Evolutionary conservation across 2,113 vertebrate genomes (phyloP).

Genomic region (Pollimyrus isidori): DNA sequence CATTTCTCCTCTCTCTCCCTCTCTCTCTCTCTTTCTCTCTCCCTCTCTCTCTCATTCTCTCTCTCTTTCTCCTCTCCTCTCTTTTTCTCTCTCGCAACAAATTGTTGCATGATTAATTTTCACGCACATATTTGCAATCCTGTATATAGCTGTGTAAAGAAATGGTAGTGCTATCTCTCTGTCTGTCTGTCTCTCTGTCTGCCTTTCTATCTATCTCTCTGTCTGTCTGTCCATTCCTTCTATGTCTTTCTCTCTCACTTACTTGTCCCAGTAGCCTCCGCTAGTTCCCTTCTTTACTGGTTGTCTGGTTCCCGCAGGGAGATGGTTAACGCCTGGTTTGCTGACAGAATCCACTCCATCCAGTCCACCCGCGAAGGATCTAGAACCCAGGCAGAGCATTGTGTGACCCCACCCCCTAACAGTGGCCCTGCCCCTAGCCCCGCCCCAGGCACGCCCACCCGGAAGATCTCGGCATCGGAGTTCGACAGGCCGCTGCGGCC

Average conservation of each 20-base stretch:
- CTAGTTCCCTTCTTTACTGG: background rate
- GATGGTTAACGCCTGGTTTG: conserved; percentile 98
- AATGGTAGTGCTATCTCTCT: background rate
- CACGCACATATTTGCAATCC: background rate
- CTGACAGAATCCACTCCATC: conserved; percentile 87
- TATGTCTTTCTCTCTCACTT: background rate
- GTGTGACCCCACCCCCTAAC: conserved; percentile 43
- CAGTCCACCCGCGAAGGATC: conserved; percentile 67
- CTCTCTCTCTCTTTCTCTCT: background rate
- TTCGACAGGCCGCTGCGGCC: conserved; percentile 91
- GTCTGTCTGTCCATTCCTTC: background rate
- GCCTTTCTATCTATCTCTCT: background rate
- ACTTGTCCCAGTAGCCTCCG: background rate
- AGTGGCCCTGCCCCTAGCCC: conserved; percentile 52
- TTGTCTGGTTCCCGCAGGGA: conserved; percentile 64
- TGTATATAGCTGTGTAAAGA: background rate
- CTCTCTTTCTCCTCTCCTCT: background rate
- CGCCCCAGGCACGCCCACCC: conserved; percentile 66
- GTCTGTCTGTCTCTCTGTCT: background rate
- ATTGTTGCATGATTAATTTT: background rate
- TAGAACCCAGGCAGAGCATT: conserved; percentile 53
- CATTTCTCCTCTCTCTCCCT: background rate
- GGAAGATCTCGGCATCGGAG: conserved; percentile 94
- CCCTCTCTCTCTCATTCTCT: background rate
- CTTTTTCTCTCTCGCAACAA: background rate